Percentiles rank a stretch among this genome's conserved stretches.
Conservation (phyloP, 2,797 vertebrate species). For the Florisuga fusca region DNA sequence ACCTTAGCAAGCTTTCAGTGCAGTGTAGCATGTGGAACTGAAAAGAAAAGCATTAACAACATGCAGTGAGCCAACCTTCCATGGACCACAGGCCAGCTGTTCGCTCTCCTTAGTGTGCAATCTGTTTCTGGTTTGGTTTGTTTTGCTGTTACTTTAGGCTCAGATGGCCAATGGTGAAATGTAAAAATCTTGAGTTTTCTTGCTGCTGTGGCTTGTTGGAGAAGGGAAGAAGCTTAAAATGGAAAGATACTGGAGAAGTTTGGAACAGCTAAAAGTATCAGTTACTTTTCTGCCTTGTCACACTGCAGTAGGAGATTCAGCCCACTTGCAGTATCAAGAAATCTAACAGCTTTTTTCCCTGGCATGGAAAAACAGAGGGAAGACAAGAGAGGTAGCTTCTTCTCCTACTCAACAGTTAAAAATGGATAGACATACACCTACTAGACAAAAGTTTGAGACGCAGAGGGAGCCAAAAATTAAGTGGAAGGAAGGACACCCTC, state of each 20-base stretch:
- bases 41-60: neutral
- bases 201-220: neutral
- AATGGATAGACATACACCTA: conserved; percentile 2
- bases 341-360: conserved; percentile 13
- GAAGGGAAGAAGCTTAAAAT: neutral
- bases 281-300: neutral
- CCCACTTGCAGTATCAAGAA: neutral
- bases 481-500: neutral
- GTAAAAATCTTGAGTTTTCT: neutral
- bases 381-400: conserved; percentile 29
- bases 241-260: neutral
- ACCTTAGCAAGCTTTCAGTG: neutral
- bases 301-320: conserved; percentile 12
- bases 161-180: neutral
- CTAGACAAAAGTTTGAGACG: neutral
- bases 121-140: conserved; percentile 35
- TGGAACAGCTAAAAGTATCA: neutral
- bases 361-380: neutral
- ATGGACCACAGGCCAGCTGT: neutral
- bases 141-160: conserved; percentile 29
- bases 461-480: neutral
- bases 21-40: conserved; percentile 17
- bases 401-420: conserved; percentile 40
- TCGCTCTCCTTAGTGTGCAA: neutral
- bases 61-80: neutral